Base-by-base conservation (phyloP, 2,113 vertebrate genomes). In the Acanthisitta chloris region DNA sequence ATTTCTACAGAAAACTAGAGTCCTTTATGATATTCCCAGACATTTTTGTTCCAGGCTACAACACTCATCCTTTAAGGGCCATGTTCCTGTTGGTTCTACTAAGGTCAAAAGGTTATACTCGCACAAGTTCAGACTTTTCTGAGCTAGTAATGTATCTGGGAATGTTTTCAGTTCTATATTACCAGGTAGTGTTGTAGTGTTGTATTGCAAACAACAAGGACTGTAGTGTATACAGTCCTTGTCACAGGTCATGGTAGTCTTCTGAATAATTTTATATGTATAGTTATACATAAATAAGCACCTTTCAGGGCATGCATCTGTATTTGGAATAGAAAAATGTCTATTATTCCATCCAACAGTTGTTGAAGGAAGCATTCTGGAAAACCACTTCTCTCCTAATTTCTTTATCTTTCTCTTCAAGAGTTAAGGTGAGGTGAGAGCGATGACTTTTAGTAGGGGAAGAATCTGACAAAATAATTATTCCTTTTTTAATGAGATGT, bases 121-220 rank as follows among this genome's bases (percentile, higher is more conserved):
- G 6, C 21, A 38, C 23, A 65, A 33, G 57, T 14, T 67, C 29
- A 57, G 18, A 67, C 12, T 3, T 72, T 69, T 46, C 52, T 38
- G 14, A 24, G 19, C 3, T 36, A 57, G 12, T 0, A 58, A 1
- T 17, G 3, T 52, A 25, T 1, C 18, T 93, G 49, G 36, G 14
- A 73, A 57, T 17, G 13, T 36, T 81, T 7, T 65, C 33, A 14
- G 13, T 36, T 72, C n/a, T 45, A 4, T 36, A 31, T 57, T n/a
- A 43, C 59, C 40, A 40, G 4, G 31, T 24, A 25, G 17, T 0
- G 0, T 34, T n/a, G n/a, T n/a, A n/a, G n/a, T n/a, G n/a, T n/a
- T n/a, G n/a, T n/a, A n/a, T n/a, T n/a, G n/a, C n/a, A n/a, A n/a
- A n/a, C n/a, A n/a, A n/a, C n/a, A n/a, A n/a, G n/a, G n/a, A n/a